Evolutionary conservation across 2,888 invertebrate genomes (phyloP).

Genomic region (Melikaiella ostensackeni): DNA sequence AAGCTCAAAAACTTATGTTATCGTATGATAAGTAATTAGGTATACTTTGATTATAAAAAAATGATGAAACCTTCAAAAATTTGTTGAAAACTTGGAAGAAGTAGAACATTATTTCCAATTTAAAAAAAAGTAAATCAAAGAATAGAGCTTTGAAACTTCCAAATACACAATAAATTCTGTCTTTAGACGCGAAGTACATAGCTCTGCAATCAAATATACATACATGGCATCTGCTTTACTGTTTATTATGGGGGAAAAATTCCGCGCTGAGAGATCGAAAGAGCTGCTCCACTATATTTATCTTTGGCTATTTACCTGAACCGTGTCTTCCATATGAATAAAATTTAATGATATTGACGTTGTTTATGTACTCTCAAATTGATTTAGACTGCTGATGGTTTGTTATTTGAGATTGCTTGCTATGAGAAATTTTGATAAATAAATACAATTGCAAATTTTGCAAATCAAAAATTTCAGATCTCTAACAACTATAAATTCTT

Average conservation of each 20-base stretch:
- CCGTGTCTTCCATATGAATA: background rate
- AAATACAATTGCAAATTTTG: too few species aligned
- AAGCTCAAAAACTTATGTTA: too few species aligned
- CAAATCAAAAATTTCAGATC: too few species aligned
- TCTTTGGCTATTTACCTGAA: background rate
- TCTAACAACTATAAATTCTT: too few species aligned
- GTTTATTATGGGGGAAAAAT: background rate
- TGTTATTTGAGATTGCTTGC: background rate
- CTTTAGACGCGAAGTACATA: background rate
- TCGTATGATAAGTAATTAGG: too few species aligned
- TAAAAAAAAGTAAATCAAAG: conserved; percentile 34
- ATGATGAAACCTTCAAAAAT: too few species aligned
- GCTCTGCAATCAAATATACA: background rate
- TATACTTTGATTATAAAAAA: too few species aligned
- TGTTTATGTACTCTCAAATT: background rate
- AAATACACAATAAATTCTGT: background rate
- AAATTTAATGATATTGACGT: background rate
- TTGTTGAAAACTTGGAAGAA: background rate
- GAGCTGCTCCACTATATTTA: background rate
- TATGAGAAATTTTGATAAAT: background rate
- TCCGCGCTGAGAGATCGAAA: background rate
- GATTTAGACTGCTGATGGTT: background rate
- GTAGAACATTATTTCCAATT: conserved; percentile 36
- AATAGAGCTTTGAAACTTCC: background rate
- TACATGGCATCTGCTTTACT: background rate